These are phyloP conservation scores for Dynastes tityus DNA, from an alignment of 2,888 invertebrate species.

Conservation along the genomic window DNA sequence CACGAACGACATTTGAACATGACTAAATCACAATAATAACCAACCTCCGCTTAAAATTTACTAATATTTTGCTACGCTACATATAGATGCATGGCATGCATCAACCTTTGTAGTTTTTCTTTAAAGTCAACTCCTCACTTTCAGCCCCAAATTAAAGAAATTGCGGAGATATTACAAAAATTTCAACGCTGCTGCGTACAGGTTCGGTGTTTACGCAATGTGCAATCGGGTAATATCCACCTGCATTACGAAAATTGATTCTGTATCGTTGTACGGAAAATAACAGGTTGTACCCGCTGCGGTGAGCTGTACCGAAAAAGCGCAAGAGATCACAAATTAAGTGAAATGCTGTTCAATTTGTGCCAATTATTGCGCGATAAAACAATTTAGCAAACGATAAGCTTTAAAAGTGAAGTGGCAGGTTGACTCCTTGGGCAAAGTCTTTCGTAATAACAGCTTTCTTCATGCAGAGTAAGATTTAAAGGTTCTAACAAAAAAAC, in stretches of 20 bases:
- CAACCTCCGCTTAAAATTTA: too few relatives aligned
- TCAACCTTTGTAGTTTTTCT: too few relatives aligned
- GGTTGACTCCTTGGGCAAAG: too few relatives aligned
- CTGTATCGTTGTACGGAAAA: background rate
- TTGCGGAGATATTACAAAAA: background rate
- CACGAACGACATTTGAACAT: too few relatives aligned
- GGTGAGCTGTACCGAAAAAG: conserved; percentile 19
- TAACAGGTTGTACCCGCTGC: conserved; percentile 8
- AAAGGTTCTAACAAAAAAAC: too few relatives aligned
- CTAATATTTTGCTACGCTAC: too few relatives aligned
- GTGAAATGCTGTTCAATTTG: conserved; percentile 37
- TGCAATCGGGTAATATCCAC: background rate
- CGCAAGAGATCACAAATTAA: conserved; percentile 28
- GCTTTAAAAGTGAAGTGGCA: background rate
- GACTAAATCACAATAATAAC: too few relatives aligned
- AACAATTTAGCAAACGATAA: conserved; percentile 14
- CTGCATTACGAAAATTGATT: conserved; percentile 34
- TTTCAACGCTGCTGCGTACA: conserved; percentile 1
- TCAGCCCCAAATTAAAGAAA: conserved; percentile 8
- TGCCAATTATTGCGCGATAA: conserved; percentile 13
- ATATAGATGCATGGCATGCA: background rate
- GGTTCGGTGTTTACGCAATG: conserved; percentile 9
- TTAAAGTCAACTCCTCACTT: background rate
- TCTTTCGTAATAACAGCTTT: too few relatives aligned
- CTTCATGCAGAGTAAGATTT: too few relatives aligned